Base-by-base conservation (phyloP, 2,797 vertebrate species). In the Protonibea diacanthus region DNA sequence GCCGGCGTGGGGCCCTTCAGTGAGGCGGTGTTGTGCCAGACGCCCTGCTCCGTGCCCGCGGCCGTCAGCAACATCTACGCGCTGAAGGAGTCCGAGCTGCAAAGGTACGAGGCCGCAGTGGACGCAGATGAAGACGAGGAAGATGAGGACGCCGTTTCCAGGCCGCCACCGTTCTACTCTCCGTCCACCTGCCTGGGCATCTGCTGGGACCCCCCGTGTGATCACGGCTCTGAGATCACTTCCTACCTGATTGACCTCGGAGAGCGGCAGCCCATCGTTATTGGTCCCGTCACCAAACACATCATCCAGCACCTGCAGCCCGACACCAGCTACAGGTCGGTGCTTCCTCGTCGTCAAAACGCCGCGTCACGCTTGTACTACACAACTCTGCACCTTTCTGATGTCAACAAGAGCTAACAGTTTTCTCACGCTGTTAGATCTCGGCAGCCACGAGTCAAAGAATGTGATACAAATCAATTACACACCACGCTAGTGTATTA, bases 291-390 rank as follows among this genome's bases (percentile, higher is more conserved):
- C 91, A 95, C 93, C 78, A 96, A 92, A 93, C 96, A 96, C 92
- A 82, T 99, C 89, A 95, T 99, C 88, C 96, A 96, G 71, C 94
- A 96, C 87, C 95, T 99, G 90, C 97, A 98, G 90, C 98, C 98
- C 18, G 97, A 99, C 94, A 98, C 97, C 94, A 98, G 96, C 91
- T 99, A 99, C 96, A 98, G 97, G 98, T 99, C n/a, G 21, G 78
- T n/a, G 27, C 71, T 25, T 62, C 17, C 33, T 59, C 27, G 5
- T 3, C 1, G 0, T 12, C 6, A 58, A 48, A 58, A 38, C 45
- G 25, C 29, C 7, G 27, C 44, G 3, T 57, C 7, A 7, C 0
- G 1, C 1, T 44, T 21, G 49, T n/a, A 18, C 5, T 10, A 12
- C 64, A 55, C 49, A 11, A 48, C 49, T 29, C 40, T 13, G 47